Conservation (phyloP, 2,797 vertebrate species). For the Mycteria americana region DNA sequence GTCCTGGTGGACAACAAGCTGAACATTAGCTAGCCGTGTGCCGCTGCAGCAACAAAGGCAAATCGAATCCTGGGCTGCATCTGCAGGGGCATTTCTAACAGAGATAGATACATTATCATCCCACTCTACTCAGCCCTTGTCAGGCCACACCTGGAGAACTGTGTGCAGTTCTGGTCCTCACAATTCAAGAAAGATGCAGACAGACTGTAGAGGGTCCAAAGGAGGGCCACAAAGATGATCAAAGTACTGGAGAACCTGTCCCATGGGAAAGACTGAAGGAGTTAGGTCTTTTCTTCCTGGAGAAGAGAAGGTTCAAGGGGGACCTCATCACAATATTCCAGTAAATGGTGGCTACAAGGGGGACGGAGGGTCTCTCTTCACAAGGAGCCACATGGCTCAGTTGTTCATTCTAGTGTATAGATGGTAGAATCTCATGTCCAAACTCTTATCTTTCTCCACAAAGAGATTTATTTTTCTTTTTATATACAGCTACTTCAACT, state of each 20-base stretch:
- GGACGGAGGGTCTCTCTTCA: background rate
- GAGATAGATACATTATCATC: background rate
- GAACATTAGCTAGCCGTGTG: background rate
- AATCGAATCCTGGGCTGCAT: rapidly evolving
- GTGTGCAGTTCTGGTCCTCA: background rate
- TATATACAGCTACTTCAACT: background rate
- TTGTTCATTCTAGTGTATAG: background rate
- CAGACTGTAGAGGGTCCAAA: background rate
- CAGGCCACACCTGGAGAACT: background rate
- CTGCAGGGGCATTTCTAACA: rapidly evolving
- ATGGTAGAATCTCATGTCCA: background rate
- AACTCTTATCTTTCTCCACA: background rate
- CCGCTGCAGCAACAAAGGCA: background rate
- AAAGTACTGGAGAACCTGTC: background rate
- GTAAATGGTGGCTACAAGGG: rapidly evolving
- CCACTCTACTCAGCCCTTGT: background rate
- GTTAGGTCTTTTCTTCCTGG: background rate
- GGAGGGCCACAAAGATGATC: background rate
- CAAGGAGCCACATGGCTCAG: no score
- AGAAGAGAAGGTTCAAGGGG: background rate
- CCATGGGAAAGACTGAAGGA: background rate
- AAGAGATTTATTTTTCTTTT: background rate
- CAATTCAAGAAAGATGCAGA: background rate
- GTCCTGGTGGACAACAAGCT: background rate
- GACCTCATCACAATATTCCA: background rate